Evolutionary conservation across 2,888 invertebrate species (phyloP).

Genomic region (Congeria kusceri): DNA sequence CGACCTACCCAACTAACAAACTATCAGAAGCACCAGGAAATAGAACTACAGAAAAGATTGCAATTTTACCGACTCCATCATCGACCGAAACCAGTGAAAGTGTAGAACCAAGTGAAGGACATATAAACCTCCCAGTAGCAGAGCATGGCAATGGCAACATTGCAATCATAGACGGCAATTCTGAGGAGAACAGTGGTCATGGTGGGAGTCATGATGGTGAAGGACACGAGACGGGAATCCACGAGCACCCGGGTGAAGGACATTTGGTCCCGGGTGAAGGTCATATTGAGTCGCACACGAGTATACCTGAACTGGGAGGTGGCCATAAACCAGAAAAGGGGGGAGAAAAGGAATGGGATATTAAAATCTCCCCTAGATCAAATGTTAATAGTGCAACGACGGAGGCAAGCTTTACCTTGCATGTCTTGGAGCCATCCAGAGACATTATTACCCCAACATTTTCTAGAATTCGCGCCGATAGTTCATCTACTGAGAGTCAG

Average conservation of each 20-base stretch:
- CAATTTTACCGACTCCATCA: constrained; percentile 37
- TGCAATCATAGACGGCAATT: background rate
- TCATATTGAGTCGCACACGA: constrained; percentile 15
- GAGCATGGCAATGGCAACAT: background rate
- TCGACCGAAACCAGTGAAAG: background rate
- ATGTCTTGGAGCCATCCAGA: too few species aligned
- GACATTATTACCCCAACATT: too few species aligned
- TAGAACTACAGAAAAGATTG: constrained; percentile 1
- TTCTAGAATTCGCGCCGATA: too few species aligned
- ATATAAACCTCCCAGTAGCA: constrained; percentile 4
- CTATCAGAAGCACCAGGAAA: background rate
- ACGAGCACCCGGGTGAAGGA: constrained; percentile 8
- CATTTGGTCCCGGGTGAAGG: constrained; percentile 1
- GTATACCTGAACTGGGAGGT: background rate
- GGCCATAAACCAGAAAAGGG: background rate
- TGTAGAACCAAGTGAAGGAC: constrained; percentile 14
- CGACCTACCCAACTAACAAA: background rate
- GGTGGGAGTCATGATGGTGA: background rate
- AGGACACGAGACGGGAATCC: constrained; percentile 6
- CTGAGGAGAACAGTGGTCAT: background rate
- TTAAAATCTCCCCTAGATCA: too few species aligned
- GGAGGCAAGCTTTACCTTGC: too few species aligned
- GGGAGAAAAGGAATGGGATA: background rate
- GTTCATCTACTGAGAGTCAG: too few species aligned
- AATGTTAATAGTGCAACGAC: too few species aligned